These are phyloP conservation scores for Meta bourneti DNA, from an alignment of 2,888 invertebrate species.

Conservation along the genomic window DNA sequence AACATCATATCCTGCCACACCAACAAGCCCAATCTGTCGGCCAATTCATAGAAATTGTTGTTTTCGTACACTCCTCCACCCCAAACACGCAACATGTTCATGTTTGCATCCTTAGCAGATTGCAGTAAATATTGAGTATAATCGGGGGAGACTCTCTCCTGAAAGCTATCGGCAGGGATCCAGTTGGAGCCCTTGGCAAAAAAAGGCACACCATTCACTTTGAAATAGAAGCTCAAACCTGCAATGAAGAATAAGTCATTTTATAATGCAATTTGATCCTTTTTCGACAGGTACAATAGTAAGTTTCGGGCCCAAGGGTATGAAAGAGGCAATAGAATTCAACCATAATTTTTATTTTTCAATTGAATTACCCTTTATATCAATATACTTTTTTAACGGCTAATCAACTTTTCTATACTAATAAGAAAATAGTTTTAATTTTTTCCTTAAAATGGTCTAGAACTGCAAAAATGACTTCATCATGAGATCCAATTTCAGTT, in stretches of 20 bases:
- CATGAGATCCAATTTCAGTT: too few relatives aligned
- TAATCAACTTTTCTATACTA: too few relatives aligned
- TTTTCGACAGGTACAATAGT: too few relatives aligned
- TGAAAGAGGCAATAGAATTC: background rate
- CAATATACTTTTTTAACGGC: too few relatives aligned
- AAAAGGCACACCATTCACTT: constrained; percentile 91
- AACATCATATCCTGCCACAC: constrained; percentile 99
- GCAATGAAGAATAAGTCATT: background rate
- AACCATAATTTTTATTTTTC: too few relatives aligned
- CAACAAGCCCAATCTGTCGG: constrained; percentile 93
- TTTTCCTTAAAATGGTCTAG: too few relatives aligned
- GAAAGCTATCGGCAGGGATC: constrained; percentile 92
- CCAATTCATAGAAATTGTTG: constrained; percentile 91
- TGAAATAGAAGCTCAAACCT: constrained; percentile 88
- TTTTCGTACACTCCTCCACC: constrained; percentile 98
- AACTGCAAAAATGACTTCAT: too few relatives aligned
- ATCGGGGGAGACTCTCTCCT: constrained; percentile 85
- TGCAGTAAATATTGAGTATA: constrained; percentile 85
- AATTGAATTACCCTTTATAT: too few relatives aligned
- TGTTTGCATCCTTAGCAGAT: constrained; percentile 88
- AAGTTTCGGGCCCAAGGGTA: background rate
- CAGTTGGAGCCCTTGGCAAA: constrained; percentile 97
- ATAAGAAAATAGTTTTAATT: too few relatives aligned
- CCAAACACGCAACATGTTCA: constrained; percentile 98
- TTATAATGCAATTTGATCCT: too few relatives aligned